Base-by-base conservation (phyloP, 2,113 vertebrate species). In the Dicentrarchus labrax region DNA sequence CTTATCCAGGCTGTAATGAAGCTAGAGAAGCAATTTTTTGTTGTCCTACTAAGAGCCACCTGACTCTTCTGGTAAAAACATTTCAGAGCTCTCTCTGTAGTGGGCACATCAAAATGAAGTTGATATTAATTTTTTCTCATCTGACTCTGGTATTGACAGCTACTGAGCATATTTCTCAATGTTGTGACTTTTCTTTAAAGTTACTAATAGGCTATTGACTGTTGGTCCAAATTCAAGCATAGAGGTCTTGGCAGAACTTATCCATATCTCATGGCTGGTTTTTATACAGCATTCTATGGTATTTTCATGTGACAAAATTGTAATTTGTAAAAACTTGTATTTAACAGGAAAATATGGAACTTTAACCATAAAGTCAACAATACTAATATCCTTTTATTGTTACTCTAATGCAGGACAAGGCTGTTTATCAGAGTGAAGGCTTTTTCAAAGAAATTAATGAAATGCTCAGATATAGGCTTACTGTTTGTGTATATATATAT, bases 91-190 rank as follows among this genome's bases (percentile, higher is more conserved):
- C 30, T 39, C 24, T 53, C 17, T 53, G 17, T 24, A 24, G 36
- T 57, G 51, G 51, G 21, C 47, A 64, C 19, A 53, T 5, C 41
- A 59, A 57, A 41, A 45, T 19, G 10, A n/a, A 53, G 21, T 59
- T 54, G 7, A 65, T 65, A 65, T 54, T 54, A 60, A 76, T 43
- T 8, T 75, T 8, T 75, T 62, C 19, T 50, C 45, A 22, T 17
- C 73, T 66, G n/a, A 66, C 38, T 66, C 39, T 13, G 36, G 38
- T 8, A 38, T 68, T 22, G 17, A 57, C 2, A 4, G 8, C n/a
- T 41, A 43, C 48, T 76, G 60, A 54, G n/a, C 22, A n/a, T 53
- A 54, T 54, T 39, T 54, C 43, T 54, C 22, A 54, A n/a, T n/a
- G 22, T 67, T 67, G 39, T 19, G 17, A 67, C 51, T 54, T 38